These are phyloP conservation scores for Caenorhabditis panamensis DNA, from an alignment of 2,888 invertebrate genomes.

Conservation along the genomic window DNA sequence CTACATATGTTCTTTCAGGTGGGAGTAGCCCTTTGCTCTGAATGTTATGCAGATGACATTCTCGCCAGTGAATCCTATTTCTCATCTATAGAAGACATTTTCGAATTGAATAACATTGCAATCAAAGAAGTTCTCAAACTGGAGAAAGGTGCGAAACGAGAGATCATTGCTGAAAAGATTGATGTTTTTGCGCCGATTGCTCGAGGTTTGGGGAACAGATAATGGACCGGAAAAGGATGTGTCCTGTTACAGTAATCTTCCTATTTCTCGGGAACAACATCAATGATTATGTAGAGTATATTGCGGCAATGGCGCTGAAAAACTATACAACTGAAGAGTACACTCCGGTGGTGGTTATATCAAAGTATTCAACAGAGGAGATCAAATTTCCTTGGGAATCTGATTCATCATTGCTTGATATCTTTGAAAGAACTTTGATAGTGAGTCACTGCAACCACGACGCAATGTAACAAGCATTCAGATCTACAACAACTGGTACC, in stretches of 20 bases:
- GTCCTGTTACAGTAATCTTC: constrained; percentile 60
- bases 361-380: constrained; percentile 48
- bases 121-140: constrained; percentile 25
- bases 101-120: constrained; percentile 16
- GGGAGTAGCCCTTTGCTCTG: constrained; percentile 30
- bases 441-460: constrained; percentile 39
- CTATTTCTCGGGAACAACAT: constrained; percentile 66
- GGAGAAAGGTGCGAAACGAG: constrained; percentile 19
- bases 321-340: constrained; percentile 62
- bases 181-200: constrained; percentile 23
- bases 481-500: constrained; percentile 60
- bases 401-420: constrained; percentile 9
- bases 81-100: constrained; percentile 7
- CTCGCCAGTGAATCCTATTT: constrained; percentile 39
- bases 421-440: constrained; percentile 56
- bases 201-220: constrained; percentile 17
- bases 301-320: constrained; percentile 54
- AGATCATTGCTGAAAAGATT: constrained; percentile 22
- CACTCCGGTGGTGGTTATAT: constrained; percentile 60
- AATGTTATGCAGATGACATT: constrained; percentile 44
- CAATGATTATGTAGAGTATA: constrained; percentile 54
- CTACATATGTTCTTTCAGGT: constrained; percentile 22
- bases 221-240: not conserved
- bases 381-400: constrained; percentile 37
- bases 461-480: constrained; percentile 24